A percentile compares a stretch with the other conserved stretches of the same genome.
Conservation (phyloP, 2,888 invertebrate species). For the Sthenelais limicola region DNA sequence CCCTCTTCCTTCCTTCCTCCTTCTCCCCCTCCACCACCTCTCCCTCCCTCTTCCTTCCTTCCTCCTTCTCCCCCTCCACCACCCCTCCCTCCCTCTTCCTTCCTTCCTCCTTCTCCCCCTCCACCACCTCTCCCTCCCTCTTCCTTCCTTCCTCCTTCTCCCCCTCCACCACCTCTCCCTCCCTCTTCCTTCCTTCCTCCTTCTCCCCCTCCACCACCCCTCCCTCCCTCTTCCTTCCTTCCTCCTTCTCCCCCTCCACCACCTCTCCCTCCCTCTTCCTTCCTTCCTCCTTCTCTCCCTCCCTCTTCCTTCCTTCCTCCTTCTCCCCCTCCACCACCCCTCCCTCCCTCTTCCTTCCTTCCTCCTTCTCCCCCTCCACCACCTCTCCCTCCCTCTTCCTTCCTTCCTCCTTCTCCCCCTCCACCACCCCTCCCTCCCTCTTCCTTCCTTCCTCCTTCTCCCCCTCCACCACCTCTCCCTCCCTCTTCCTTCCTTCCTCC, state of each 20-base stretch:
- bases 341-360: not conserved
- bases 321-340: not conserved
- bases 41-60: not conserved
- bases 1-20: no score
- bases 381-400: not conserved
- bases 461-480: not conserved
- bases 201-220: not conserved
- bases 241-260: not conserved
- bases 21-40: not conserved
- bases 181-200: not conserved
- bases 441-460: not conserved
- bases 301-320: not conserved
- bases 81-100: not conserved
- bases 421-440: not conserved
- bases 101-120: not conserved
- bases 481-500: not conserved
- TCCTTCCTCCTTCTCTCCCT: not conserved
- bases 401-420: not conserved
- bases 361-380: not conserved
- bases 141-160: not conserved
- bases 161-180: not conserved
- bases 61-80: not conserved
- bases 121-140: not conserved
- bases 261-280: not conserved
- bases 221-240: not conserved